Evolutionary conservation across 2,888 invertebrate species (phyloP).

Genomic region (Lathronympha strigana): DNA sequence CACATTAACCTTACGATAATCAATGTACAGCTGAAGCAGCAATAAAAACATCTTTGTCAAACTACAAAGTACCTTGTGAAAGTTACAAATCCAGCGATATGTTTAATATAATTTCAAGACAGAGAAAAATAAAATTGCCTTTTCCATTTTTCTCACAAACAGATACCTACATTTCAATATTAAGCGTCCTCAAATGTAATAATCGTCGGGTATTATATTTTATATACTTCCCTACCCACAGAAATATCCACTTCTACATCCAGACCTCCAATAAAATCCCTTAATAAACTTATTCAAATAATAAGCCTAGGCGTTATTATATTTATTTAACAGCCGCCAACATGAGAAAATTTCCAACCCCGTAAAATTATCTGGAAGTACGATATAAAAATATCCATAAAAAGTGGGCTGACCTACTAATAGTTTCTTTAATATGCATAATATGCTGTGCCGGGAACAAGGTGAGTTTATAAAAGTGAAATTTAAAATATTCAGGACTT

Average conservation of each 20-base stretch:
- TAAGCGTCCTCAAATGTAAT: too few relatives aligned
- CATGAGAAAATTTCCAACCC: conserved; percentile 11
- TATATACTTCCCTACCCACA: too few relatives aligned
- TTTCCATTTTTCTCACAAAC: too few relatives aligned
- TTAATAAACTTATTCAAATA: conserved; percentile 8
- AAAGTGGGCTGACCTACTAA: conserved; percentile 33
- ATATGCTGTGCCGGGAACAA: conserved; percentile 34
- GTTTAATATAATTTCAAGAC: too few relatives aligned
- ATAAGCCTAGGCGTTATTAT: conserved; percentile 1
- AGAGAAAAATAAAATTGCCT: too few relatives aligned
- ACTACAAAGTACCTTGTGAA: too few relatives aligned
- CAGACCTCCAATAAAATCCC: neutral
- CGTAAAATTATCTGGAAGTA: conserved; percentile 26
- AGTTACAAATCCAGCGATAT: too few relatives aligned
- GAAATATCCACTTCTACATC: neutral
- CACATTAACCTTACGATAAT: too few relatives aligned
- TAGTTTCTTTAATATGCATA: conserved; percentile 38
- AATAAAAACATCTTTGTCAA: too few relatives aligned
- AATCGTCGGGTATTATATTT: too few relatives aligned
- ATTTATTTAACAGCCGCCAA: conserved; percentile 11
- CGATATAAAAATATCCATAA: conserved; percentile 38
- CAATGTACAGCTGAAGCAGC: too few relatives aligned
- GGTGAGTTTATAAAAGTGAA: conserved; percentile 39
- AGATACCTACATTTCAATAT: too few relatives aligned
- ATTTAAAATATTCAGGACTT: conserved; percentile 37